phyloP scores from a whole-genome alignment of 2,888 invertebrate species.

The Rhagonycha fulva region DNA sequence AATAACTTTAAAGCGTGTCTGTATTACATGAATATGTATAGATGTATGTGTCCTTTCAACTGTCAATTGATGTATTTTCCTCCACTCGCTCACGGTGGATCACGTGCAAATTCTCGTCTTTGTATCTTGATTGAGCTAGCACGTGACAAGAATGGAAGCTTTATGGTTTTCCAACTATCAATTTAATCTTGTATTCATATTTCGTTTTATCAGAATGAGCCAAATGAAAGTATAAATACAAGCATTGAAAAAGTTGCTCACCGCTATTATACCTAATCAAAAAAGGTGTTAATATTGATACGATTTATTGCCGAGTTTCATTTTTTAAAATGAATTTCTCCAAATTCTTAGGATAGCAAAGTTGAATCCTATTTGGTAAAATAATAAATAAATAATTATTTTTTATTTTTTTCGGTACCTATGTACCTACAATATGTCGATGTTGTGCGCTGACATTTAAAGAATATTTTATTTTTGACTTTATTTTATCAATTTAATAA shows the following conservation, averaged over 20 bases:
- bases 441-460: not conserved
- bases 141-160: slow-evolving; percentile 25
- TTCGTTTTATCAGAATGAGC: slow-evolving; percentile 4
- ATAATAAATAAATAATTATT: too few relatives aligned
- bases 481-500: not conserved
- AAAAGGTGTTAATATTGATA: not conserved
- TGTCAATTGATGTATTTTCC: slow-evolving; percentile 40
- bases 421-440: not conserved
- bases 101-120: slow-evolving; percentile 55
- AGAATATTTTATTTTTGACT: not conserved
- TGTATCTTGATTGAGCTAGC: slow-evolving; percentile 50
- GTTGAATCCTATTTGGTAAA: too few relatives aligned
- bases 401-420: too few relatives aligned
- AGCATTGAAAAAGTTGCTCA: not conserved
- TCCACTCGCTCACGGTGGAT: slow-evolving; percentile 46
- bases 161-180: slow-evolving; percentile 9
- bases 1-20: slow-evolving; percentile 7
- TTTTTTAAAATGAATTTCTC: not conserved
- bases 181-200: slow-evolving; percentile 26
- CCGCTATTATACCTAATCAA: not conserved
- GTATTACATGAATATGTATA: slow-evolving; percentile 28
- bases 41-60: slow-evolving; percentile 26
- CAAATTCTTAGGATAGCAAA: too few relatives aligned
- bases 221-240: slow-evolving; percentile 2
- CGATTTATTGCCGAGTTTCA: not conserved